Conservation (phyloP, 2,113 vertebrate genomes). For the Rhegmatorhina hoffmannsi region DNA sequence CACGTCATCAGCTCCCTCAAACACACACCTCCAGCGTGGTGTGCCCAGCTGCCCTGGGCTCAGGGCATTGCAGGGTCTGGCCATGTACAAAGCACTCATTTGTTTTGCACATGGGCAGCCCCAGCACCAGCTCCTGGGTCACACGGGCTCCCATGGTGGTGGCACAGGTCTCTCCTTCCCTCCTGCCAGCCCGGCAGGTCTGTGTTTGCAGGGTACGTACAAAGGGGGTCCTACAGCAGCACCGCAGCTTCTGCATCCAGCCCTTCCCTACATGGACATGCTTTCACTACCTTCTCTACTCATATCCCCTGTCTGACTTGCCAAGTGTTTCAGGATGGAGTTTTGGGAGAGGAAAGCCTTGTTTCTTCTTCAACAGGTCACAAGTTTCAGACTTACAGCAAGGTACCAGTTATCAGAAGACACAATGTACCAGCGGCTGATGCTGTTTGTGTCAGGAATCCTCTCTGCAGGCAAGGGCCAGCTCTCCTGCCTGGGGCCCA, state of each 20-base stretch:
- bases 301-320: rapidly evolving
- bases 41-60: not conserved
- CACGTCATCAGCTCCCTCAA: rapidly evolving
- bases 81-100: not conserved
- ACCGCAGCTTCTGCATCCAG: rapidly evolving
- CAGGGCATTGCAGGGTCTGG: not conserved
- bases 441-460: not conserved
- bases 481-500: rapidly evolving
- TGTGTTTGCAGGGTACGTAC: rapidly evolving
- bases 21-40: rapidly evolving
- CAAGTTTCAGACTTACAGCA: rapidly evolving
- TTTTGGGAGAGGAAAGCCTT: not conserved
- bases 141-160: not conserved
- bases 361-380: not conserved
- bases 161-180: not conserved
- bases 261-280: rapidly evolving
- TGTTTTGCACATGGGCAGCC: not conserved
- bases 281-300: rapidly evolving
- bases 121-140: not conserved
- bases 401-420: rapidly evolving
- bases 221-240: not conserved
- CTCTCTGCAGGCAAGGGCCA: not conserved
- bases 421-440: rapidly evolving
- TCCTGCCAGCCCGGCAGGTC: not conserved
- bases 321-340: rapidly evolving